Conservation (phyloP, 2,888 invertebrate species). For the Cataglyphis rosenhaueri region DNA sequence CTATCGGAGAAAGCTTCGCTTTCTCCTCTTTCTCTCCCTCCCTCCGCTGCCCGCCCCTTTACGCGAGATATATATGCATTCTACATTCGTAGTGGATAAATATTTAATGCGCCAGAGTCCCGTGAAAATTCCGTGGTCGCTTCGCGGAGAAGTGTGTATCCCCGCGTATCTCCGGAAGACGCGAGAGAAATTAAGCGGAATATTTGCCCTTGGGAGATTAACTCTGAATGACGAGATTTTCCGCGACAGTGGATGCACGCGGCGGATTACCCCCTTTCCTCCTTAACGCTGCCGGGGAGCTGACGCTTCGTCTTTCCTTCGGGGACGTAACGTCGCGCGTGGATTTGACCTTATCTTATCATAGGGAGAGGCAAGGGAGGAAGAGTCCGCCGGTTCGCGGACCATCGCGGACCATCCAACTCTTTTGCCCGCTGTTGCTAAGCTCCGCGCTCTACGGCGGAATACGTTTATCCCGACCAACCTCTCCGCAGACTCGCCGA, state of each 20-base stretch:
- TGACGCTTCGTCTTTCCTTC: constrained; percentile 36
- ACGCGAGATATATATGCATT: constrained; percentile 8
- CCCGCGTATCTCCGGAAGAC: neutral
- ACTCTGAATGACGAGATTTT: constrained; percentile 27
- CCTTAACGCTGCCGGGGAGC: constrained; percentile 21
- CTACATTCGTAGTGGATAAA: constrained; percentile 34
- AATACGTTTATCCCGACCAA: constrained; percentile 19
- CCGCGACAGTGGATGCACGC: neutral
- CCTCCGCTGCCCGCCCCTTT: too few relatives aligned
- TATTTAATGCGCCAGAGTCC: constrained; percentile 29
- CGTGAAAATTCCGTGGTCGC: neutral
- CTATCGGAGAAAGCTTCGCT: neutral
- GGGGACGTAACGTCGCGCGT: neutral
- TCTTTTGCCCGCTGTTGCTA: constrained; percentile 8
- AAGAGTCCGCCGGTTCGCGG: neutral
- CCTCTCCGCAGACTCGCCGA: constrained; percentile 19
- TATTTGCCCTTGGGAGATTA: constrained; percentile 36
- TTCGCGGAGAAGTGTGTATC: neutral
- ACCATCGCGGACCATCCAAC: neutral
- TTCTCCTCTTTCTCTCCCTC: neutral
- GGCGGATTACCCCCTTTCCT: constrained; percentile 6
- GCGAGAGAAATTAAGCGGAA: constrained; percentile 41
- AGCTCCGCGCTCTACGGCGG: constrained; percentile 8
- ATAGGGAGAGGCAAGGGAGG: too few relatives aligned
- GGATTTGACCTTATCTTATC: constrained; percentile 26